Base-by-base conservation (phyloP, 2,888 invertebrate genomes). In the Iphiclides podalirius region DNA sequence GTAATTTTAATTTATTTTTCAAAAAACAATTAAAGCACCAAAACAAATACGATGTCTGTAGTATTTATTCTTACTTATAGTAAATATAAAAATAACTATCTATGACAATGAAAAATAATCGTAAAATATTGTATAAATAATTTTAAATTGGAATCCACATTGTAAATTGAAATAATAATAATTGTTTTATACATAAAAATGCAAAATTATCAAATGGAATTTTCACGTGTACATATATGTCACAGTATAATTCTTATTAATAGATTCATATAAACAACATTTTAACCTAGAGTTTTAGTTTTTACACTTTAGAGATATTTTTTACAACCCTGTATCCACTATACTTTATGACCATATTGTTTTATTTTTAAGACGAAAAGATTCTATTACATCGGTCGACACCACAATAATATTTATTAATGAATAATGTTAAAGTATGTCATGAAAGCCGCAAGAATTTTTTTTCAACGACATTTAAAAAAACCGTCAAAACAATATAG, bases 271-370 rank as follows among this genome's bases (percentile, higher is more conserved):
- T 79, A 86, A 83, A 87, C 83, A 85, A 84, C 78, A 76, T 79
- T 70, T 79, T 70, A 79, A 72, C 77, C 82, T 86, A 85, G 67
- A 76, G 70, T 63, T 76, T 72, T 74, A 72, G 59, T 60, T 75
- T 76, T 79, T 80, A 85, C 78, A 83, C 64, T 77, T 86, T 81
- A 79, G 79, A 87, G 82, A 88, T 87, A 88, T 86, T 20, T 85
- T 76, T 82, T 84, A 86, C 87, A 88, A 88, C 88, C 88, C 88
- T 88, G 88, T 88, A 80, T 83, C 83, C 88, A 86, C 87, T 86
- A 87, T 83, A 82, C 75, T 76, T 84, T 75, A 81, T 79, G 80
- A 79, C 79, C 74, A 75, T 73, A 74, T 68, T 73, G 69, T 70
- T 74, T 70, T 67, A 64, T 72, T 69, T 68, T 75, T 72, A 71